Conservation (phyloP, 2,888 invertebrate species). For the Synanthedon tipuliformis region DNA sequence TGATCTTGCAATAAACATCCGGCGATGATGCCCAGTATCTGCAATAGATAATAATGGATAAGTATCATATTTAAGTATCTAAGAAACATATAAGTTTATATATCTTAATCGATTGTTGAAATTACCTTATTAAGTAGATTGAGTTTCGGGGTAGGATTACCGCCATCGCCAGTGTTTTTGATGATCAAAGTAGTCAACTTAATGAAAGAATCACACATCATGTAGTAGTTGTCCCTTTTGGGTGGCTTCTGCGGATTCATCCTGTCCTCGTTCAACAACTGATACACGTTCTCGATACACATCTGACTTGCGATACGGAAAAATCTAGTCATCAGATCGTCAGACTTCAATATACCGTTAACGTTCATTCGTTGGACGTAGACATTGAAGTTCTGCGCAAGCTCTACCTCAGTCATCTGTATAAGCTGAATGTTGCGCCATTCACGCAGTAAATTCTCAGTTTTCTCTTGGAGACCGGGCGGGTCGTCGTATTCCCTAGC, state of each 20-base stretch:
- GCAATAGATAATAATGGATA: neutral
- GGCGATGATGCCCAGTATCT: constrained; percentile 90
- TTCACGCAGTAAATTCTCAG: constrained; percentile 92
- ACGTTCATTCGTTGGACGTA: constrained; percentile 98
- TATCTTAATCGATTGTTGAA: too few relatives aligned
- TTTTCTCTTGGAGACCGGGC: constrained; percentile 93
- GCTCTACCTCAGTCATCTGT: constrained; percentile 82
- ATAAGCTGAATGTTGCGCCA: constrained; percentile 94
- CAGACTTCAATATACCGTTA: constrained; percentile 90
- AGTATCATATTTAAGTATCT: too few relatives aligned
- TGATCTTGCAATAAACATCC: constrained; percentile 97
- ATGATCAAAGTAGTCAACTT: constrained; percentile 94
- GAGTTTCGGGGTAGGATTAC: constrained; percentile 94
- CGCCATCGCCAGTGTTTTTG: constrained; percentile 90
- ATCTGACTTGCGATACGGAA: constrained; percentile 96
- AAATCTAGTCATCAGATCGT: constrained; percentile 96
- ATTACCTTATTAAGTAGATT: constrained; percentile 93
- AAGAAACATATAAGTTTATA: too few relatives aligned
- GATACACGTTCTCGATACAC: constrained; percentile 94
- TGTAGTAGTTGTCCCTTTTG: constrained; percentile 90
- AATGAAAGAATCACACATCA: constrained; percentile 95
- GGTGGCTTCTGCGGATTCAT: constrained; percentile 73
- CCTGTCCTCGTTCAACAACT: constrained; percentile 80
- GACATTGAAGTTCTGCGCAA: constrained; percentile 90
- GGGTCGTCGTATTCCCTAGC: constrained; percentile 90